These are phyloP conservation scores for Dryas iulia DNA, from an alignment of 1,140 invertebrate genomes.

Conservation along the genomic window DNA sequence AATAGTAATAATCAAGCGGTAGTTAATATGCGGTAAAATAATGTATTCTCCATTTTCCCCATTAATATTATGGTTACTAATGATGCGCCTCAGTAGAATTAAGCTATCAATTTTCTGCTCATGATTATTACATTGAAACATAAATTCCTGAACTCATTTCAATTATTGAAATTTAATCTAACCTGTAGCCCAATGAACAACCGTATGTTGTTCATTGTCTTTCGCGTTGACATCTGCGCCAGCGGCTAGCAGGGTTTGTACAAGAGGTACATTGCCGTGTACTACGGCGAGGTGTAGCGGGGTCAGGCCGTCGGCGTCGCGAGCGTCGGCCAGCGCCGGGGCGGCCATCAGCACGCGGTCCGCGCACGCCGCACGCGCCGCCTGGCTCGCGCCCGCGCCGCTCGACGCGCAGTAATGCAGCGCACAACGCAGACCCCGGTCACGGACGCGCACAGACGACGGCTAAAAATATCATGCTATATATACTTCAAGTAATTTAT, in stretches of 20 bases:
- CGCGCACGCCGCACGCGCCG: conserved; percentile 84
- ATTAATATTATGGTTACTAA: not conserved
- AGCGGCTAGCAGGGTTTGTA: conserved; percentile 89
- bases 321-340: conserved; percentile 88
- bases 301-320: conserved; percentile 96
- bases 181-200: conserved; percentile 99
- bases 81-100: not conserved
- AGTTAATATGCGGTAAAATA: too few species aligned
- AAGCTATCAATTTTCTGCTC: not conserved
- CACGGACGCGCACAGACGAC: conserved; percentile 83
- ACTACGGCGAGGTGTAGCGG: conserved; percentile 96
- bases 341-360: conserved; percentile 88
- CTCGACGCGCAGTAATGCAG: conserved; percentile 94
- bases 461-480: conserved; percentile 83
- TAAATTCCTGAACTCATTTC: not conserved
- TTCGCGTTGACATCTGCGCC: conserved; percentile 93
- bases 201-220: conserved; percentile 96
- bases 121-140: not conserved
- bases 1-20: too few species aligned
- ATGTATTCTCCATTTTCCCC: not conserved
- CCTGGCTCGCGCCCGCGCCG: conserved; percentile 80
- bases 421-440: conserved; percentile 91
- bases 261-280: conserved; percentile 91
- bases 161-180: conserved; percentile 38
- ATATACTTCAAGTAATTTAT: too few species aligned